Evolutionary conservation across 2,797 vertebrate genomes (phyloP).

Genomic region (Xyrichtys novacula): DNA sequence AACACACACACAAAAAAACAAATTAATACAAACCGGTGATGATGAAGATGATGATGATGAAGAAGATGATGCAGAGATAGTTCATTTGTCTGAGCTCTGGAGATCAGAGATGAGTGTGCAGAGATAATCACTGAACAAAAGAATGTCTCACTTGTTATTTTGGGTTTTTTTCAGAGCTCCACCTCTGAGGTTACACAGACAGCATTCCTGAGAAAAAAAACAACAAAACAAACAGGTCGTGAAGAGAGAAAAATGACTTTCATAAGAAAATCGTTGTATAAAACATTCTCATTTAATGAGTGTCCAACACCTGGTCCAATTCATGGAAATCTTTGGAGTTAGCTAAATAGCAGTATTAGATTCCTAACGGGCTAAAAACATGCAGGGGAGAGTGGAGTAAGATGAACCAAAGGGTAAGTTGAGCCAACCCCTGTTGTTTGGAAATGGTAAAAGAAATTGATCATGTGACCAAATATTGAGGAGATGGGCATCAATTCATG

Average conservation of each 20-base stretch:
- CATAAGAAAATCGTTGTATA: no score
- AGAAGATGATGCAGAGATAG: slow-evolving; percentile 33
- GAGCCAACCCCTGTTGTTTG: no score
- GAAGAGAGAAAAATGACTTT: slow-evolving; percentile 2
- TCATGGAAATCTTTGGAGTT: not conserved
- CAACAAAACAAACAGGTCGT: slow-evolving; percentile 23
- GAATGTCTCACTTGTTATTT: slow-evolving; percentile 89
- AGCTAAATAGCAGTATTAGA: not conserved
- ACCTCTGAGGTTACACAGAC: slow-evolving; percentile 96
- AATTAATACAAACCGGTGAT: slow-evolving; percentile 46
- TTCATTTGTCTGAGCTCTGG: slow-evolving; percentile 43
- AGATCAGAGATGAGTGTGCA: slow-evolving; percentile 56
- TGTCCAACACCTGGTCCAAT: not conserved
- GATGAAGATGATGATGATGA: no score
- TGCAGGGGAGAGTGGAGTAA: no score
- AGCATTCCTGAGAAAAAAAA: slow-evolving; percentile 88
- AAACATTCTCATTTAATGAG: not conserved
- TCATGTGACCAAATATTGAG: no score
- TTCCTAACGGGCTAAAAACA: no score
- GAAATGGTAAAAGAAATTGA: no score
- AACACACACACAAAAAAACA: slow-evolving; percentile 19
- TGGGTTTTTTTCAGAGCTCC: slow-evolving; percentile 97
- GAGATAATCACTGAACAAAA: slow-evolving; percentile 58
- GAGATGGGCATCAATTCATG: no score
- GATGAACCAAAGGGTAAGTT: no score